These are phyloP conservation scores for Atherinosoma microstoma DNA, from an alignment of 2,797 vertebrate species.

Conservation along the genomic window DNA sequence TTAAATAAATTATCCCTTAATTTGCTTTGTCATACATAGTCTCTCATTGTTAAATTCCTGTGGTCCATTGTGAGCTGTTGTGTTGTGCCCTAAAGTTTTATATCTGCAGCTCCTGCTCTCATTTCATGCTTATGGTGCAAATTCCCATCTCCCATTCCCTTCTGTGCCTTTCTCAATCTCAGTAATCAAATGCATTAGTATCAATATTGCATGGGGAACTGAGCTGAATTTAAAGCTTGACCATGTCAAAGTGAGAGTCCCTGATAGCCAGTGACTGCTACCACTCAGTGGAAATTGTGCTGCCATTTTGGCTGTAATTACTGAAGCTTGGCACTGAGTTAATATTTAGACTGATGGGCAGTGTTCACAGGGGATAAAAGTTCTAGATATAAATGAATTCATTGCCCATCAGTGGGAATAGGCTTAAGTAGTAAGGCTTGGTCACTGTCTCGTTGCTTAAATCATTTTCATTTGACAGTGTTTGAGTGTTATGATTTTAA, in stretches of 20 bases:
- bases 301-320: constrained; percentile 57
- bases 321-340: constrained; percentile 46
- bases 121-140: constrained; percentile 59
- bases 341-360: constrained; percentile 40
- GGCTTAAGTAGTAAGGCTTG: constrained; percentile 8
- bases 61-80: constrained; percentile 3
- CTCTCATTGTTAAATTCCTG: constrained; percentile 8
- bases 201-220: constrained; percentile 78
- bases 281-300: constrained; percentile 60
- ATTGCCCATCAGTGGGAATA: constrained; percentile 36
- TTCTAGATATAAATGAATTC: constrained; percentile 30
- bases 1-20: not conserved
- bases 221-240: constrained; percentile 69
- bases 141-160: constrained; percentile 48
- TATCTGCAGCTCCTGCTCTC: constrained; percentile 36
- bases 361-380: constrained; percentile 35
- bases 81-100: constrained; percentile 23
- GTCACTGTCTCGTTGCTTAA: constrained; percentile 3
- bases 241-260: constrained; percentile 67
- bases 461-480: not conserved
- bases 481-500: constrained; percentile 1
- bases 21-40: not conserved
- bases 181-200: constrained; percentile 72
- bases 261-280: constrained; percentile 73
- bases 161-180: constrained; percentile 48